Percentiles rank a stretch among this genome's conserved stretches.
Evolutionary conservation across 2,888 invertebrate genomes (phyloP).

Genomic region (Trachelus troglodyta): DNA sequence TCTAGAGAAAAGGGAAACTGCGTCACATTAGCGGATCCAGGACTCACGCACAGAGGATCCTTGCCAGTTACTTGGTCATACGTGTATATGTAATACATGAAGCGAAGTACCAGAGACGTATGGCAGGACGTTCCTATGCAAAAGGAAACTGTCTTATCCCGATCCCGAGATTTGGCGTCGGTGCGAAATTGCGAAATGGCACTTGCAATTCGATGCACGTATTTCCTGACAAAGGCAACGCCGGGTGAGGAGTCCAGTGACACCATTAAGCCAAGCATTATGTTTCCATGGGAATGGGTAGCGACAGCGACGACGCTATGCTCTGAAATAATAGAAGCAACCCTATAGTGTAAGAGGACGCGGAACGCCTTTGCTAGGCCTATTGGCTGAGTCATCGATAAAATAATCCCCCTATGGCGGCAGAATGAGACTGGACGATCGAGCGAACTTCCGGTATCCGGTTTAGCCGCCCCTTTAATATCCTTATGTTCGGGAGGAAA

Average conservation of each 20-base stretch:
- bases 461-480: background rate
- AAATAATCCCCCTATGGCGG: background rate
- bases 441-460: background rate
- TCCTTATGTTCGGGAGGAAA: background rate
- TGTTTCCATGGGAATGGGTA: background rate
- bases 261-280: background rate
- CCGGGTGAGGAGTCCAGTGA: background rate
- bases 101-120: background rate
- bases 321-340: background rate
- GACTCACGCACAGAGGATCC: background rate
- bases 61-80: background rate
- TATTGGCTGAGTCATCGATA: background rate
- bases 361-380: background rate
- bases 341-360: background rate
- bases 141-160: background rate
- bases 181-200: background rate
- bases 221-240: slow-evolving; percentile 11
- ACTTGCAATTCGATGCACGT: slow-evolving; percentile 27
- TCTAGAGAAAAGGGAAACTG: background rate
- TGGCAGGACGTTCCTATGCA: background rate
- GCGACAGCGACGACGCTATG: background rate
- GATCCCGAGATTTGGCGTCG: background rate
- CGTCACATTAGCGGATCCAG: background rate
- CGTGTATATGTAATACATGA: background rate
- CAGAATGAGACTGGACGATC: background rate